Evolutionary conservation across 1,140 invertebrate species (phyloP), one percentile per base, ranked within the genome.

Genomic region (Stratiolaelaps scimitus): DNA sequence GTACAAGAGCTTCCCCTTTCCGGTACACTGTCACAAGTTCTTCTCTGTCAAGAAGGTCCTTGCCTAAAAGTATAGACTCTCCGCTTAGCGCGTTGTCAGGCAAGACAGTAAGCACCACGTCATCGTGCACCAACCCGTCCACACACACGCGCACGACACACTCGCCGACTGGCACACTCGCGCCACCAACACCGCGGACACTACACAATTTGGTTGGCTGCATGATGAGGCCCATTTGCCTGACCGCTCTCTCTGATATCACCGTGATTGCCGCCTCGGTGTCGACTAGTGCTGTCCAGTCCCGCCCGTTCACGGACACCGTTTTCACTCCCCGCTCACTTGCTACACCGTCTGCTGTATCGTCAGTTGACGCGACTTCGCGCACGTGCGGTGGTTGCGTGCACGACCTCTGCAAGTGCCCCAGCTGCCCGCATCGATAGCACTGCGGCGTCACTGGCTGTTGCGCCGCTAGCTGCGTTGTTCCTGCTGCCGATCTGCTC

Each of bases 1-100:
- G 44, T 45, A 45, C 13, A 13, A 13, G n/a, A n/a, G 44, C 44
- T 13, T n/a, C 13, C n/a, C 44, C 44, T 45, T 45, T 13, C 13
- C n/a, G 13, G 44, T 45, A 45, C 13, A 45, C 44, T n/a, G 44
- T 45, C 13, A 45, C 13, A 13, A 45, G n/a, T n/a, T n/a, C n/a
- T n/a, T n/a, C 44, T 45, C 44, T 45, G 44, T 45, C 44, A n/a
- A 45, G 44, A 13, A 45, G 44, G 44, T 45, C 44, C 44, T 45
- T 45, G 13, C 44, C 44, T n/a, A 45, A n/a, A n/a, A 45, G 44
- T 45, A 45, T 45, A 13, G 13, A 13, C n/a, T 45, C 44, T 13
- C 44, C 44, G 13, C 13, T 13, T n/a, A 45, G 13, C 13, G 44
- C 44, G n/a, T 45, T n/a, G 44, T 45, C 44, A 13, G 44, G 44